A percentile compares a stretch with the other conserved stretches of the same genome.
Conservation (phyloP, 1,140 invertebrate genomes). For the Agrilus planipennis region DNA sequence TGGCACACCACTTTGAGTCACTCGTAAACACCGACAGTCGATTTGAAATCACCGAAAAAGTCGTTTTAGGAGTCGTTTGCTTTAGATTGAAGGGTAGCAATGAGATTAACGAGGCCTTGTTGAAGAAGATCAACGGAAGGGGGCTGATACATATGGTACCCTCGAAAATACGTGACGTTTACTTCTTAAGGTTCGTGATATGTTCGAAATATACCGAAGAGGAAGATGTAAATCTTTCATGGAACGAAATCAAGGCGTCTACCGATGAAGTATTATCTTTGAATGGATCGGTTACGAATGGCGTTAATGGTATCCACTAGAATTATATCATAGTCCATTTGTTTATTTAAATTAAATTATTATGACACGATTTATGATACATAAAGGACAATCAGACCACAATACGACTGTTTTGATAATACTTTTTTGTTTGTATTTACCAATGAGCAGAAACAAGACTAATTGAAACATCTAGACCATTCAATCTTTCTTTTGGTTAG, state of each 20-base stretch:
- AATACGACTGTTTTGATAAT: too few relatives aligned
- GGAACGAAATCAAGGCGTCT: conserved; percentile 70
- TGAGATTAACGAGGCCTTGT: conserved; percentile 67
- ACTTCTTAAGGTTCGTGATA: conserved; percentile 83
- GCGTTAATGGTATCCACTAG: too few relatives aligned
- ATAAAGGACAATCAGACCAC: too few relatives aligned
- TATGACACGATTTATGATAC: too few relatives aligned
- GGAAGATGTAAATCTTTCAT: conserved; percentile 73
- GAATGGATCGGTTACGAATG: too few relatives aligned
- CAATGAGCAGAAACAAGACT: too few relatives aligned
- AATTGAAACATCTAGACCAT: too few relatives aligned
- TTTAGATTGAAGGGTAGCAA: conserved; percentile 85
- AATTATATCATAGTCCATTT: too few relatives aligned
- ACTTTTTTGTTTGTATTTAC: too few relatives aligned
- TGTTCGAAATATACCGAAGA: conserved; percentile 76
- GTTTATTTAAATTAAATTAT: too few relatives aligned
- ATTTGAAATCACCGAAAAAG: conserved; percentile 82
- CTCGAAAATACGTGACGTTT: conserved; percentile 70
- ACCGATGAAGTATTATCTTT: conserved; percentile 57
- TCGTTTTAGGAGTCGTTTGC: conserved; percentile 84
- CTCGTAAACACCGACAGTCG: conserved; percentile 48
- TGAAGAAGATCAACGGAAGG: conserved; percentile 80
- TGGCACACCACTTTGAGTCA: conserved; percentile 62
- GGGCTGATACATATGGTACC: conserved; percentile 93
- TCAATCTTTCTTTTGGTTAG: too few relatives aligned